Evolutionary conservation across 2,888 invertebrate species (phyloP), one percentile per base, ranked within the genome.

Genomic region (Malthinus seriepunctatus): DNA sequence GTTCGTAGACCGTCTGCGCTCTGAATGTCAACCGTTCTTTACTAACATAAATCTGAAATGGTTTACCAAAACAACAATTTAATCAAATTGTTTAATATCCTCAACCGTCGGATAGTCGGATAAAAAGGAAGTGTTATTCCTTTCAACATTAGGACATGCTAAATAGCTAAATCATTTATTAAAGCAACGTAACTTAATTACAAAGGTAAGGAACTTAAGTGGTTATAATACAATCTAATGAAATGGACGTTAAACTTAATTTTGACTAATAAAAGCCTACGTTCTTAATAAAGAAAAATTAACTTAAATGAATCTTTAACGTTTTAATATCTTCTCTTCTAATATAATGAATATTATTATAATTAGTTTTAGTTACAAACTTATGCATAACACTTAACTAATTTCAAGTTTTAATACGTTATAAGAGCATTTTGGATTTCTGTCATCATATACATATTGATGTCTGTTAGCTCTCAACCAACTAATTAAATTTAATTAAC

Each of bases 61-160:
- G 70, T 71, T 70, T 69, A 70, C 67, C 65, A 67, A 69, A 67
- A 66, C 65, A 66, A 64, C 63, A 69, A 71, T 73, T 73, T 73
- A 73, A 74, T 74, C 71, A 71, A 72, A 74, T 72, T 72, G 71
- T 70, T 71, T 72, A 72, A 73, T 74, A 74, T n/a, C n/a, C n/a
- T n/a, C n/a, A n/a, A n/a, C n/a, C n/a, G n/a, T n/a, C n/a, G n/a
- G n/a, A n/a, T n/a, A n/a, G n/a, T n/a, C n/a, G n/a, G n/a, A n/a
- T 73, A 71, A 70, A 72, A 68, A 42, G 14, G 5, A 23, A 23
- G 5, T 5, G 23, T 23, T 5, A 23, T 5, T 23, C 23, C n/a
- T 23, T 23, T 23, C 5, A 5, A 2, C 23, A 5, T 23, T 23
- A 23, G 23, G 5, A 23, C 23, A 23, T 23, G 23, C 23, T 23